Evolutionary conservation across 2,113 vertebrate genomes (phyloP).

Genomic region (Campylomormyrus numenius): DNA sequence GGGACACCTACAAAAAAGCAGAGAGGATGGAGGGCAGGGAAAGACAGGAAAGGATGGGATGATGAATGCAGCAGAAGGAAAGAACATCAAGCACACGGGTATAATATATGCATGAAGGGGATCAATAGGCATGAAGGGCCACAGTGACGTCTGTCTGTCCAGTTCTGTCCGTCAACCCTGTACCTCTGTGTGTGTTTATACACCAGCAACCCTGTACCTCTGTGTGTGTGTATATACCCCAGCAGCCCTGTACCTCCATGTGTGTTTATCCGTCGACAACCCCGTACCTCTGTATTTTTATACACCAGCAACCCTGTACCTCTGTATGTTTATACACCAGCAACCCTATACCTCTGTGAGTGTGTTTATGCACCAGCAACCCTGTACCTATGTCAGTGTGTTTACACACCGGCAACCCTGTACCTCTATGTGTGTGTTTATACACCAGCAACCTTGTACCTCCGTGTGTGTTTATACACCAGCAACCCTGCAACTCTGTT

Average conservation of each 20-base stretch:
- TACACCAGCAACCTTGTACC: slow-evolving; percentile 45
- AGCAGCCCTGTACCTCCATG: neutral
- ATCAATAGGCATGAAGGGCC: neutral
- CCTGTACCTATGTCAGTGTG: no score
- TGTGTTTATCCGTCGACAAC: slow-evolving; percentile 43
- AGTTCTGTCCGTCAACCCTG: neutral
- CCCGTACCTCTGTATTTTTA: slow-evolving; percentile 46
- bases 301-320: slow-evolving; percentile 44
- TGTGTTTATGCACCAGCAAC: neutral
- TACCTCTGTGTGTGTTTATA: slow-evolving; percentile 29
- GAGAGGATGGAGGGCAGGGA: neutral
- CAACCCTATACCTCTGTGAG: neutral
- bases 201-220: neutral
- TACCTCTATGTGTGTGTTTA: slow-evolving; percentile 39
- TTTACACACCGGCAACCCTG: neutral
- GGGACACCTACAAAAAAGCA: slow-evolving; percentile 57
- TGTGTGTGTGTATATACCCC: neutral
- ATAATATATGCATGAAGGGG: neutral
- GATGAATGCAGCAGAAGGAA: neutral
- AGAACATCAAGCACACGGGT: neutral
- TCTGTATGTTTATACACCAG: slow-evolving; percentile 33
- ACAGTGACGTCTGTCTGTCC: neutral
- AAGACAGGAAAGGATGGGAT: neutral
- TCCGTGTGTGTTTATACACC: slow-evolving; percentile 42
- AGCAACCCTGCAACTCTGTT: slow-evolving; percentile 40